Conservation (phyloP, 64 coral and sea anemone genomes). For the Acropora tenuis region DNA sequence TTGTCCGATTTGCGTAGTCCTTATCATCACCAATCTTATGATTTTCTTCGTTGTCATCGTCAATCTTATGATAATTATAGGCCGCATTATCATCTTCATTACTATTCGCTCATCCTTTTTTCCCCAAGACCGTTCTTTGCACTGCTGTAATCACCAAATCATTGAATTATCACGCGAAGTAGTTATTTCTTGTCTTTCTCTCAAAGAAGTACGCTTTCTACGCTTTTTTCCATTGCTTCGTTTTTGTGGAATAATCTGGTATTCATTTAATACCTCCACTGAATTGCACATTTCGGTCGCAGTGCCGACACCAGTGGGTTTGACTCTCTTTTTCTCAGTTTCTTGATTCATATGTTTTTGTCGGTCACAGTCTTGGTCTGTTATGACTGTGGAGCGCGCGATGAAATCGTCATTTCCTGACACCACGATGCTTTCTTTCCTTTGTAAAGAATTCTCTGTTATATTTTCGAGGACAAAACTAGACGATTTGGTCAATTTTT, state of each 20-base stretch:
- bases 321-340: not conserved
- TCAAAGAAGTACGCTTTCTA: not conserved
- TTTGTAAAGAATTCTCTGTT: not conserved
- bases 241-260: not conserved
- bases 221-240: not conserved
- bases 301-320: not conserved
- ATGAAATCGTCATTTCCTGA: conserved; percentile 54
- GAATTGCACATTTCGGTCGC: not conserved
- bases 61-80: no score
- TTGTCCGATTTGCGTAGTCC: no score
- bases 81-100: no score
- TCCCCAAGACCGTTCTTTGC: no score
- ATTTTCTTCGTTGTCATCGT: no score
- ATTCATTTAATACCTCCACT: not conserved
- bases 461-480: conserved; percentile 68
- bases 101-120: no score
- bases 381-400: not conserved
- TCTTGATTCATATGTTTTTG: not conserved
- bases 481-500: conserved; percentile 79
- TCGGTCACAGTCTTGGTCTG: not conserved
- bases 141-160: conserved; percentile 25
- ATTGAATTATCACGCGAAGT: conserved; percentile 30
- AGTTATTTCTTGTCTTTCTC: conserved; percentile 3
- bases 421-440: conserved; percentile 25
- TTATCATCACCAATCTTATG: no score